These are phyloP conservation scores for Oopsacas minuta DNA, from an alignment of 37 sponge, comb jelly and placozoan genomes.

Conservation along the genomic window DNA sequence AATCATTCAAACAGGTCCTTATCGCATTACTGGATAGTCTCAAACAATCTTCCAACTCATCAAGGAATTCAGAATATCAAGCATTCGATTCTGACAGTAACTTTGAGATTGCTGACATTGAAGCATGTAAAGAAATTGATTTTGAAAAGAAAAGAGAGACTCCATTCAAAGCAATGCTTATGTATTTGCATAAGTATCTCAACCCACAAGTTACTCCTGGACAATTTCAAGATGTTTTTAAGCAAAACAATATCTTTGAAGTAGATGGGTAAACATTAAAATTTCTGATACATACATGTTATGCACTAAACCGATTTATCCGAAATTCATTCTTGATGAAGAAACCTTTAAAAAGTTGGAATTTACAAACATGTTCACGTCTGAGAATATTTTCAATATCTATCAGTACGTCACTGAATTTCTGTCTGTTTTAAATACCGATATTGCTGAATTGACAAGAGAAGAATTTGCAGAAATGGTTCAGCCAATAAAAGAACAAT, in stretches of 20 bases:
- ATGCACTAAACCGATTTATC: background rate
- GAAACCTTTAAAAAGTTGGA: background rate
- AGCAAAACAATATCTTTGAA: too few relatives aligned
- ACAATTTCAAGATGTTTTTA: too few relatives aligned
- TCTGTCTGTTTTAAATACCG: background rate
- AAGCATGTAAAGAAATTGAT: too few relatives aligned
- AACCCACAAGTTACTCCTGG: background rate
- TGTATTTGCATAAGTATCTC: background rate
- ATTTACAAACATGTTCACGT: background rate
- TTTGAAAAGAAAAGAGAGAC: background rate
- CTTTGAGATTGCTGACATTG: background rate
- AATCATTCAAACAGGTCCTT: background rate
- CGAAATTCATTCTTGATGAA: background rate
- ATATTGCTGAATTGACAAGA: background rate
- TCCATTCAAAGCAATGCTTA: background rate
- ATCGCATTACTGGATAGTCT: background rate
- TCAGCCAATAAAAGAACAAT: background rate
- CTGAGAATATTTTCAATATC: background rate
- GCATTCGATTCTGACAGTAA: background rate
- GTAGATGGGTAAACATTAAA: background rate
- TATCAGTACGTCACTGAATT: background rate
- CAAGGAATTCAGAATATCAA: background rate
- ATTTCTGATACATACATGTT: background rate
- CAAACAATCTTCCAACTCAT: background rate
- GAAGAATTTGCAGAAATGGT: background rate